Percentiles rank a stretch among this genome's conserved stretches.
These are phyloP conservation scores for Anthonomus grandis DNA, from an alignment of 1,140 invertebrate genomes.

Conservation along the genomic window DNA sequence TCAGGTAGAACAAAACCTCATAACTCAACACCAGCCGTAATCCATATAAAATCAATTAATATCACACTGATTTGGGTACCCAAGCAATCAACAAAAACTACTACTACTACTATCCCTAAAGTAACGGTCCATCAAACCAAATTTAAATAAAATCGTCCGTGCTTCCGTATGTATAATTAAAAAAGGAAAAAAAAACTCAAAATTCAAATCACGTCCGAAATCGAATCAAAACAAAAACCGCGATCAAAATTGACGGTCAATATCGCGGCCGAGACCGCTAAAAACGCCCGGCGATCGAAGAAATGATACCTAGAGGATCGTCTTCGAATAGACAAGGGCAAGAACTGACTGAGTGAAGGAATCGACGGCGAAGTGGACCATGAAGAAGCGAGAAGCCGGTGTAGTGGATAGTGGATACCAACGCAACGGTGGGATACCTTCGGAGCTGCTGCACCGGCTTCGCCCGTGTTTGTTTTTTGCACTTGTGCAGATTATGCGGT, in stretches of 20 bases:
- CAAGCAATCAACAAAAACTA: constrained; percentile 1
- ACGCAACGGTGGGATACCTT: not conserved
- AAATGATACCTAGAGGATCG: constrained; percentile 1
- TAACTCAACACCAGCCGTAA: too few species aligned
- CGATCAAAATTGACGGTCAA: constrained; percentile 1
- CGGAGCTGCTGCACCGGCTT: constrained; percentile 17
- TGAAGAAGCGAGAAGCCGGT: constrained; percentile 20
- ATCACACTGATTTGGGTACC: too few species aligned
- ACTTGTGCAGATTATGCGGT: too few species aligned
- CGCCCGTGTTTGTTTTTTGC: constrained; percentile 6
- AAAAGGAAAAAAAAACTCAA: too few species aligned
- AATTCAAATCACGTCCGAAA: constrained; percentile 7
- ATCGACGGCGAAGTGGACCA: constrained; percentile 20
- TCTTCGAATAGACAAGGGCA: constrained; percentile 20
- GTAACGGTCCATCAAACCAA: too few species aligned
- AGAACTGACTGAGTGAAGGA: constrained; percentile 14
- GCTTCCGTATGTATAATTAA: too few species aligned
- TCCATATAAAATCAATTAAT: too few species aligned
- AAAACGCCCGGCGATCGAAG: too few species aligned
- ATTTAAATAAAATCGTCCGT: constrained; percentile 4
- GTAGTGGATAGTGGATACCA: too few species aligned
- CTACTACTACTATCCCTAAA: too few species aligned
- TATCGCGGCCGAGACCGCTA: not conserved
- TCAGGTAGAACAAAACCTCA: too few species aligned
- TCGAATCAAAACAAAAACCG: not conserved